These are phyloP conservation scores for Pogonocichla stellata DNA, from an alignment of 2,113 vertebrate species.

Conservation along the genomic window DNA sequence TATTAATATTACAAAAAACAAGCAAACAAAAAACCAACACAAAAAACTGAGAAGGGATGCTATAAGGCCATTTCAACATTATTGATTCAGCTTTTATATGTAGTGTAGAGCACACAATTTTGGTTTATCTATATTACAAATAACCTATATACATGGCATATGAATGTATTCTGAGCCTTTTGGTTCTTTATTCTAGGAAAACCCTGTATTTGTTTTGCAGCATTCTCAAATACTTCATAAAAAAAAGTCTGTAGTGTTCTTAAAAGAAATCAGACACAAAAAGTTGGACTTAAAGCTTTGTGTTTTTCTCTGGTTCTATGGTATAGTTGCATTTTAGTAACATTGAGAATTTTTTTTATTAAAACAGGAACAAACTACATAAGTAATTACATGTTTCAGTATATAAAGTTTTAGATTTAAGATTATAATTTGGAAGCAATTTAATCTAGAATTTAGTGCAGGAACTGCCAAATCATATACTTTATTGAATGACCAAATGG, in stretches of 20 bases:
- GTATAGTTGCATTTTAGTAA: not conserved
- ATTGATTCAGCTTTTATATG: not conserved
- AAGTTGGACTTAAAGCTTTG: not conserved
- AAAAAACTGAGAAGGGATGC: not conserved
- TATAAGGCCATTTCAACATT: not conserved
- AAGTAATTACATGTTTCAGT: not conserved
- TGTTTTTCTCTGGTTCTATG: not conserved
- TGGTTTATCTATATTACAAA: not conserved
- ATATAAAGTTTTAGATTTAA: not conserved
- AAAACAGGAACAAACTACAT: not conserved
- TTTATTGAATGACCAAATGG: not conserved
- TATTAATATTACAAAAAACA: not conserved
- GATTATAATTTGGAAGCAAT: not conserved
- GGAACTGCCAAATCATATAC: not conserved
- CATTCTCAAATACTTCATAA: not conserved
- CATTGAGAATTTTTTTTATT: not conserved
- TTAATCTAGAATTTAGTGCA: not conserved
- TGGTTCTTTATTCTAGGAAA: not conserved
- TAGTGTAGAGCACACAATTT: not conserved
- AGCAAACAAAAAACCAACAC: too few species aligned
- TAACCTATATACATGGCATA: not conserved
- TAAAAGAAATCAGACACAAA: not conserved
- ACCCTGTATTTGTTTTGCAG: not conserved
- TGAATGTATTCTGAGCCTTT: not conserved
- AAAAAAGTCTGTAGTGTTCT: not conserved